A percentile compares a stretch with the other conserved stretches of the same genome.
phyloP scores from a whole-genome alignment of 2,797 vertebrate genomes.

The Paedocypris micromegethes region DNA sequence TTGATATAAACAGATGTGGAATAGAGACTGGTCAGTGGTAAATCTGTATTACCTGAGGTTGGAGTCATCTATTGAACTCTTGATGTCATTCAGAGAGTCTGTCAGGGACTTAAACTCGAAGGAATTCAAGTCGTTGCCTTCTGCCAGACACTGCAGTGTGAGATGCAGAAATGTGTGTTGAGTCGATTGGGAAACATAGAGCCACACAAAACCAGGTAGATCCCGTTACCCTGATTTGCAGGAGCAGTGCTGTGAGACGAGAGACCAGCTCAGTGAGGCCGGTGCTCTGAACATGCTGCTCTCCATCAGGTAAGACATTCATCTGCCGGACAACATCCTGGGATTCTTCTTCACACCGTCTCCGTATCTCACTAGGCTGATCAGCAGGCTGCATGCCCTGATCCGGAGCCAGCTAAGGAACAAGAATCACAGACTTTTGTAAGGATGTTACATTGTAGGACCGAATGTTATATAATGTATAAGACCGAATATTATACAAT shows the following conservation, averaged over 20 bases:
- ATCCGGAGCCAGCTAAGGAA: conserved; percentile 85
- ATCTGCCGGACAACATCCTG: conserved; percentile 84
- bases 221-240: conserved; percentile 88
- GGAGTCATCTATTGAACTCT: conserved; percentile 90
- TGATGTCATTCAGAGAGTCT: conserved; percentile 97
- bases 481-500: too few relatives aligned
- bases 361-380: conserved; percentile 86
- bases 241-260: conserved; percentile 87
- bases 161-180: not conserved
- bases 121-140: conserved; percentile 94
- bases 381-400: conserved; percentile 91
- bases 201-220: not conserved
- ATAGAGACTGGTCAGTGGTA: not conserved
- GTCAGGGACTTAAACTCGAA: conserved; percentile 99
- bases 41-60: conserved; percentile 85
- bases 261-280: conserved; percentile 87
- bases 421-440: not conserved
- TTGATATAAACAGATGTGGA: not conserved
- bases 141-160: conserved; percentile 84
- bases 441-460: not conserved
- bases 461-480: too few relatives aligned
- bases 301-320: conserved; percentile 73
- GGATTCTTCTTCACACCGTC: conserved; percentile 88
- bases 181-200: not conserved
- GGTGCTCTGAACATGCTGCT: conserved; percentile 78